Conservation (phyloP, 2,113 vertebrate genomes). For the Grammomys surdaster region DNA sequence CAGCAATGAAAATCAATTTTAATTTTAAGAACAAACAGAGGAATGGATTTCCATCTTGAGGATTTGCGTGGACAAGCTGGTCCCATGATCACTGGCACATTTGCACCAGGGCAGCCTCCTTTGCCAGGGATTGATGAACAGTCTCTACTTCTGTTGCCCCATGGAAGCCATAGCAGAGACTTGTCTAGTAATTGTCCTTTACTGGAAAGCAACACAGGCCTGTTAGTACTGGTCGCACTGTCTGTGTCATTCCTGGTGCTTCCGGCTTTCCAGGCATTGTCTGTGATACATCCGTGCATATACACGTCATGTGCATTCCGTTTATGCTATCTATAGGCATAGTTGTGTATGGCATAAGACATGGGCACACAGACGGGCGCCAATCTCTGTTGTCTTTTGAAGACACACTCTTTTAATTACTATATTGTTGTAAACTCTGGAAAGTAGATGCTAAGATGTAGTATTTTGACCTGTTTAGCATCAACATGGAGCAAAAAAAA, state of each 20-base stretch:
- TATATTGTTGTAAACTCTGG: not conserved
- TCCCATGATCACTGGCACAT: not conserved
- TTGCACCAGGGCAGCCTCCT: not conserved
- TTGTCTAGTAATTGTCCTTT: not conserved
- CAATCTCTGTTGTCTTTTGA: not conserved
- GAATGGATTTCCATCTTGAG: conserved; percentile 45
- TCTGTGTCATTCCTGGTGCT: not conserved
- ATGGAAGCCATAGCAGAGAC: not conserved
- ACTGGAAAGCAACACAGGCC: not conserved
- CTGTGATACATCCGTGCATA: not conserved
- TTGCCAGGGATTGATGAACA: not conserved
- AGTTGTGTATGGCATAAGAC: too few relatives aligned
- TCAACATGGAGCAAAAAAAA: conserved; percentile 54
- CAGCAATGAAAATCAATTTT: conserved; percentile 66
- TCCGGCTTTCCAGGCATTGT: not conserved
- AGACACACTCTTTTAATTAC: not conserved
- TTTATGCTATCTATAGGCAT: not conserved
- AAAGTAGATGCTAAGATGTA: not conserved
- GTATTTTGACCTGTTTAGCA: conserved; percentile 15
- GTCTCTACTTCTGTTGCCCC: not conserved
- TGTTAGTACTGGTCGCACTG: rapidly evolving
- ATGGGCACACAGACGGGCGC: not conserved
- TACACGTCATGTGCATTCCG: too few relatives aligned
- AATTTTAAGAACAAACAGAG: conserved; percentile 64
- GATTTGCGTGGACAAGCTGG: not conserved